A percentile compares a stretch with the other conserved stretches of the same genome.
These are phyloP conservation scores for Sinella curviseta DNA, from an alignment of 1,140 invertebrate species.

Conservation along the genomic window DNA sequence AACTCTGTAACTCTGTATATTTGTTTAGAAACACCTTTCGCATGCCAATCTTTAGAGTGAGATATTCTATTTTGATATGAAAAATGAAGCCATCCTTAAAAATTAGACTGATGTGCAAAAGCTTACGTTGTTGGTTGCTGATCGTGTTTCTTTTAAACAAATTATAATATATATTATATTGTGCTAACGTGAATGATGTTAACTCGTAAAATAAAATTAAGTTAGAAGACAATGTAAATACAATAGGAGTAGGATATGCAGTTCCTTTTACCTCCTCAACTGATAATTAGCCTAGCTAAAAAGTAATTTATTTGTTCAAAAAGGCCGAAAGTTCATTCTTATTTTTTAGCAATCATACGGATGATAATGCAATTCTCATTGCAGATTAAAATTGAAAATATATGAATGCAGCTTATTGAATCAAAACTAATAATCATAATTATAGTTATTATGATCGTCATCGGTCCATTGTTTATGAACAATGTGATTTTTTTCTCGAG, in stretches of 20 bases:
- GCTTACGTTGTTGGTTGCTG: neutral
- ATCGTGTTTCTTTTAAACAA: too few species aligned
- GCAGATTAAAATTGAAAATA: too few species aligned
- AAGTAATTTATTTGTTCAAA: too few species aligned
- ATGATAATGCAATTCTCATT: neutral
- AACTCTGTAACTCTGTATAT: neutral
- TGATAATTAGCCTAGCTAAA: neutral
- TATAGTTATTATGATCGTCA: neutral
- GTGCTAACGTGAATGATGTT: too few species aligned
- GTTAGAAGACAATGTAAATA: neutral
- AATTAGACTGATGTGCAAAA: neutral
- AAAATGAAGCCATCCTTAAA: too few species aligned
- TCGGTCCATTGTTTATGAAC: neutral
- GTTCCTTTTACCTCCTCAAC: neutral
- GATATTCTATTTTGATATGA: constrained; percentile 14
- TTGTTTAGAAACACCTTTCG: neutral
- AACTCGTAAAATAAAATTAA: too few species aligned
- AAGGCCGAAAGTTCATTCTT: neutral
- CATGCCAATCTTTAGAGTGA: too few species aligned
- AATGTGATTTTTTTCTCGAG: neutral
- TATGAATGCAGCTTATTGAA: neutral
- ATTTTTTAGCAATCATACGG: neutral
- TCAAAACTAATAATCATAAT: neutral
- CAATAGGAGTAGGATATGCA: neutral
- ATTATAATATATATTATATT: neutral